Evolutionary conservation across 1,140 invertebrate species (phyloP).

Genomic region (Pogonomyrmex californicus): DNA sequence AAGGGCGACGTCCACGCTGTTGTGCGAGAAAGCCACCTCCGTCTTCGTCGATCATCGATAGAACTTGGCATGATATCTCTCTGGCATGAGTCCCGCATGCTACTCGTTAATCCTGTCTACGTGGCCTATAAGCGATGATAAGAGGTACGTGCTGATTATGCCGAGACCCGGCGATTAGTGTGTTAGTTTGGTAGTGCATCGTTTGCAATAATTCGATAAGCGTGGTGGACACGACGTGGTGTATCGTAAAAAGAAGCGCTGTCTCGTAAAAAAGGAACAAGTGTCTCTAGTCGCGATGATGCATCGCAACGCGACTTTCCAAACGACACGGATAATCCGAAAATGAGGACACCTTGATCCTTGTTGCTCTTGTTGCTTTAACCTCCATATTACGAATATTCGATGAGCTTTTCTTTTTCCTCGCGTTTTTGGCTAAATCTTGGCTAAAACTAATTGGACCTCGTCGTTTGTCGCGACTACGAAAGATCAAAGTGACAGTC

Average conservation of each 20-base stretch:
- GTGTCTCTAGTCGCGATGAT: not conserved
- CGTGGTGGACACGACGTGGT: slow-evolving; percentile 11
- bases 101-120: slow-evolving; percentile 52
- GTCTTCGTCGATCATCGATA: not conserved
- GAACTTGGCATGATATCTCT: not conserved
- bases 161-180: slow-evolving; percentile 9
- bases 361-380: not conserved
- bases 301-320: not conserved
- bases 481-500: slow-evolving; percentile 32
- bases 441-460: slow-evolving; percentile 52
- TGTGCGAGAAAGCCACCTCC: not conserved
- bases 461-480: slow-evolving; percentile 52
- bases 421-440: slow-evolving; percentile 10
- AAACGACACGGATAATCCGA: not conserved
- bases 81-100: not conserved
- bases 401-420: not conserved
- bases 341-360: not conserved
- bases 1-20: not conserved
- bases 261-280: not conserved
- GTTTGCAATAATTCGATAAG: slow-evolving; percentile 1
- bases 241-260: slow-evolving; percentile 54
- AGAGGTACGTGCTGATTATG: not conserved
- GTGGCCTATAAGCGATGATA: slow-evolving; percentile 9
- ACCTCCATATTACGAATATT: slow-evolving; percentile 13
- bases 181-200: not conserved